Evolutionary conservation across 2,113 vertebrate genomes (phyloP).

Genomic region (Echinops telfairi): DNA sequence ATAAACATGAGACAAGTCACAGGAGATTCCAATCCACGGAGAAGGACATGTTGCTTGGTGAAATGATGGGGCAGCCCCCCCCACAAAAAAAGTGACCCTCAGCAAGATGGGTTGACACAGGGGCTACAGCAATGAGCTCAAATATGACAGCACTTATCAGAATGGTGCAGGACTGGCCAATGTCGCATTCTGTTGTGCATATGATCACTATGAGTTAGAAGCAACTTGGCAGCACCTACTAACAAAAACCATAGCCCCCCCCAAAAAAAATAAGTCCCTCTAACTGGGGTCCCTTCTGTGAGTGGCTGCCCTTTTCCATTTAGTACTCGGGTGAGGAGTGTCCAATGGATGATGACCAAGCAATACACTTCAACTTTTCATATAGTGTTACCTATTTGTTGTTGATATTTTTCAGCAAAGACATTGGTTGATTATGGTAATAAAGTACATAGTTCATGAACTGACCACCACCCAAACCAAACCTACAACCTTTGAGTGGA

Average conservation of each 20-base stretch:
- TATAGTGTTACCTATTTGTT: neutral
- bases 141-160: no score
- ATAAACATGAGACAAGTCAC: neutral
- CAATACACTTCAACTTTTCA: neutral
- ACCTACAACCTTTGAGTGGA: no score
- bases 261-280: neutral
- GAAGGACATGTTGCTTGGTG: no score
- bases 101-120: no score
- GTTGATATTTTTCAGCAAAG: neutral
- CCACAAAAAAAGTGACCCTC: no score
- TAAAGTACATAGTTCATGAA: neutral
- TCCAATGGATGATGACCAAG: neutral
- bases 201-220: no score
- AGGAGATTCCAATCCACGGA: neutral
- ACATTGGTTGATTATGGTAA: neutral
- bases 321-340: neutral
- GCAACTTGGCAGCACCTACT: no score
- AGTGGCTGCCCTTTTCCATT: no score
- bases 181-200: no score
- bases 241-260: neutral
- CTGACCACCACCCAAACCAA: neutral
- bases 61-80: no score
- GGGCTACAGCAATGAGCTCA: no score
- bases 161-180: no score
- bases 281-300: neutral